Evolutionary conservation across 2,113 vertebrate species (phyloP).

Genomic region (Tamias sibiricus): DNA sequence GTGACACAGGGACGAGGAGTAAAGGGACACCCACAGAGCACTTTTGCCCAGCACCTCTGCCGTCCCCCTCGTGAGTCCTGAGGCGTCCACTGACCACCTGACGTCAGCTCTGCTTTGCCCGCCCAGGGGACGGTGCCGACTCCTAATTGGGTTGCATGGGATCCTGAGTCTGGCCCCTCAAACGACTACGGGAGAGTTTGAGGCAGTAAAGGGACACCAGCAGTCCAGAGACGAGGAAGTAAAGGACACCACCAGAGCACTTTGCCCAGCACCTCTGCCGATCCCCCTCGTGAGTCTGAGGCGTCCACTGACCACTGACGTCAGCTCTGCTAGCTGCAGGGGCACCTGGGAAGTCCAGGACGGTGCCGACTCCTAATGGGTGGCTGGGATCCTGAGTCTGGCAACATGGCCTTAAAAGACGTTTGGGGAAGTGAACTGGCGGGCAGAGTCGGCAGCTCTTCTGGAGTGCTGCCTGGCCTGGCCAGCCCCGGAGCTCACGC

Average conservation of each 20-base stretch:
- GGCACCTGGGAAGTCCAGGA: constrained; percentile 55
- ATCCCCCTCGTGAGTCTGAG: no score
- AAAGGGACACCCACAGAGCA: not conserved
- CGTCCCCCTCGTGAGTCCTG: no score
- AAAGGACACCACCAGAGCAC: no score
- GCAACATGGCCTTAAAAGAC: constrained; percentile 44
- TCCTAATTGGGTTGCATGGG: no score
- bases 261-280: no score
- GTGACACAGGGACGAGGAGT: constrained; percentile 3
- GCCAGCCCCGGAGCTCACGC: not conserved
- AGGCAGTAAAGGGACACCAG: no score
- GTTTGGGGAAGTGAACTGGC: not conserved
- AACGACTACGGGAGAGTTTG: no score
- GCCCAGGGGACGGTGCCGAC: no score
- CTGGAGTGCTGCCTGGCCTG: not conserved
- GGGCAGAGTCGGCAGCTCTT: not conserved
- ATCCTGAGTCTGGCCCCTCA: no score
- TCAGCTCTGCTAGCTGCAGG: constrained; percentile 60
- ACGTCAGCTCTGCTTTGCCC: constrained; percentile 51
- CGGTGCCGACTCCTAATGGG: constrained; percentile 45
- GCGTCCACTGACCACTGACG: constrained; percentile 71
- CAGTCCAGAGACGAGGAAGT: no score
- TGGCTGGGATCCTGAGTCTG: constrained; percentile 52
- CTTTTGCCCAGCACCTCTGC: no score
- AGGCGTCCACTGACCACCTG: constrained; percentile 68